Percentiles rank a stretch among this genome's conserved stretches.
Evolutionary conservation across 2,888 invertebrate genomes (phyloP).

Genomic region (Apodemia duryi): DNA sequence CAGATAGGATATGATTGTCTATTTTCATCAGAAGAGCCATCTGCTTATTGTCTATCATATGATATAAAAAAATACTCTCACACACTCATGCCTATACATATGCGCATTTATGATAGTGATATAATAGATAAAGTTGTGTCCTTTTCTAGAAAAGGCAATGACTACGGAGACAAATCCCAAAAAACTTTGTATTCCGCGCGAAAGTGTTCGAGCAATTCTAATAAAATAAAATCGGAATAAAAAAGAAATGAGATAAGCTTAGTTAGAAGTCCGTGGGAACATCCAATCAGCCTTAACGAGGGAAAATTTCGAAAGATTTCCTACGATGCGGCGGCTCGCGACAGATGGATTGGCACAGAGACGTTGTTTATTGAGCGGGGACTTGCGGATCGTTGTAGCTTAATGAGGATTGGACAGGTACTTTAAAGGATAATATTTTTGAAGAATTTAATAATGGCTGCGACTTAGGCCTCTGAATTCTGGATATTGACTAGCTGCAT

Average conservation of each 20-base stretch:
- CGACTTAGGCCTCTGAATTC: not conserved
- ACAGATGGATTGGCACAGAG: constrained; percentile 33
- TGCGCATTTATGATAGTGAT: no score
- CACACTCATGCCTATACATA: no score
- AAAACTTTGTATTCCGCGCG: constrained; percentile 14
- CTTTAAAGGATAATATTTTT: not conserved
- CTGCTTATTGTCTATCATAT: no score
- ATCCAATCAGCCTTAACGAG: constrained; percentile 29
- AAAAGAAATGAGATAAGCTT: constrained; percentile 27
- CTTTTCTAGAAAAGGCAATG: not conserved
- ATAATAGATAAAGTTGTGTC: not conserved
- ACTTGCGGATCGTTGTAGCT: not conserved
- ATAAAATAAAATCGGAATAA: constrained; percentile 23
- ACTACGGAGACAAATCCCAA: constrained; percentile 2
- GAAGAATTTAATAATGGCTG: not conserved
- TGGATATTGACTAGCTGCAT: not conserved
- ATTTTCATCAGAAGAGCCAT: no score
- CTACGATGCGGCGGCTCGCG: constrained; percentile 25
- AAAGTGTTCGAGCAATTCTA: constrained; percentile 9
- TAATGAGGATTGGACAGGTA: constrained; percentile 2
- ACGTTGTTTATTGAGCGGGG: constrained; percentile 4
- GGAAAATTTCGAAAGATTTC: constrained; percentile 22
- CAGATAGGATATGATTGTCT: no score
- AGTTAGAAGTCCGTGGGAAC: constrained; percentile 27
- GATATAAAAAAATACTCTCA: no score